Evolutionary conservation across 2,797 vertebrate genomes (phyloP).

Genomic region (Fistularia tabacaria): DNA sequence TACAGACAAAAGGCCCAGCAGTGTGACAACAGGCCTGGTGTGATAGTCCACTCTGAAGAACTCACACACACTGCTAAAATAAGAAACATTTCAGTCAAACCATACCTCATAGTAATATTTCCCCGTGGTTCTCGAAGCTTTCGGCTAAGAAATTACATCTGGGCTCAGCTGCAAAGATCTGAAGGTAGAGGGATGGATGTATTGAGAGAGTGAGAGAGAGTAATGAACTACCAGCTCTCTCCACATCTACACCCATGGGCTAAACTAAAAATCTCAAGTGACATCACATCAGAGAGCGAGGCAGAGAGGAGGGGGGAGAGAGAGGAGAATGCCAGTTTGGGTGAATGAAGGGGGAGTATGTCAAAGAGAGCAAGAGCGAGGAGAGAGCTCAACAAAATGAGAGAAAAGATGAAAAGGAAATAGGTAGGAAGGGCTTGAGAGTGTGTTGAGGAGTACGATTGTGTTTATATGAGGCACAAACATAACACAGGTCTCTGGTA

Average conservation of each 20-base stretch:
- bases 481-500: too few relatives aligned
- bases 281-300: constrained; percentile 54
- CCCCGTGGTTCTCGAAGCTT: constrained; percentile 15
- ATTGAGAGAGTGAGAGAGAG: constrained; percentile 23
- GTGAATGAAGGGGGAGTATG: constrained; percentile 36
- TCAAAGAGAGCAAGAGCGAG: constrained; percentile 34
- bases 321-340: constrained; percentile 44
- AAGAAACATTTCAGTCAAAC: constrained; percentile 7
- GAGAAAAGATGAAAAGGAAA: constrained; percentile 43
- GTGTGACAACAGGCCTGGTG: too few relatives aligned
- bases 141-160: constrained; percentile 44
- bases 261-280: constrained; percentile 55
- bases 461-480: too few relatives aligned
- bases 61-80: constrained; percentile 11
- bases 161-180: constrained; percentile 49
- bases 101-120: constrained; percentile 55
- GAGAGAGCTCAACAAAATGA: constrained; percentile 17
- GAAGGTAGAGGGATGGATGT: constrained; percentile 20
- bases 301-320: constrained; percentile 8
- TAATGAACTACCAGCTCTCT: constrained; percentile 48
- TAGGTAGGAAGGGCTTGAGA: constrained; percentile 13
- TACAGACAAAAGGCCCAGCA: too few relatives aligned
- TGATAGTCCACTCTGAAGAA: constrained; percentile 4
- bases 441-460: background rate
- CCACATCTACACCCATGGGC: constrained; percentile 63